A percentile compares a stretch with the other conserved stretches of the same genome.
These are phyloP conservation scores for Podabrus alpinus DNA, from an alignment of 2,888 invertebrate species.

Conservation along the genomic window DNA sequence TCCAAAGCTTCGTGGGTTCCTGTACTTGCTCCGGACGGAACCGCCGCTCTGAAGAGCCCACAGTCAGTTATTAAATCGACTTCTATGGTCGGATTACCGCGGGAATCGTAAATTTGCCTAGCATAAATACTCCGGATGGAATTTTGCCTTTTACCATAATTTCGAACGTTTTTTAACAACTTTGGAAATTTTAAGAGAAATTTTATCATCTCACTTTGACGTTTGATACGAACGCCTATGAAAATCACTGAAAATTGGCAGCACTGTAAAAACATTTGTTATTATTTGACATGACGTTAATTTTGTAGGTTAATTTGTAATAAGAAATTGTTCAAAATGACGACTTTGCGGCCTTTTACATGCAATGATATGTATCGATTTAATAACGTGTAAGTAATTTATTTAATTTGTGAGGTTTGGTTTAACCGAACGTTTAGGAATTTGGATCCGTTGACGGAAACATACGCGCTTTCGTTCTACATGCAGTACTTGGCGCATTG, in stretches of 20 bases:
- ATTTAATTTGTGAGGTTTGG: slow-evolving; percentile 5
- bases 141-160: background rate
- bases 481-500: slow-evolving; percentile 97
- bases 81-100: slow-evolving; percentile 98
- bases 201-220: background rate
- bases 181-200: background rate
- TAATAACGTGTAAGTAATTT: slow-evolving; percentile 84
- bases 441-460: slow-evolving; percentile 96
- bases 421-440: slow-evolving; percentile 66
- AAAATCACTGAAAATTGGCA: background rate
- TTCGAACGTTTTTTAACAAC: background rate
- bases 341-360: slow-evolving; percentile 88
- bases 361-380: slow-evolving; percentile 95
- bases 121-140: slow-evolving; percentile 89
- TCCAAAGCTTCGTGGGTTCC: slow-evolving; percentile 96
- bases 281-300: background rate
- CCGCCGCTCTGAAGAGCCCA: slow-evolving; percentile 88
- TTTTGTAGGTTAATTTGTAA: background rate
- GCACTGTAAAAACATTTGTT: background rate
- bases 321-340: slow-evolving; percentile 66
- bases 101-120: slow-evolving; percentile 97
- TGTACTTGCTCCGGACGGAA: slow-evolving; percentile 51
- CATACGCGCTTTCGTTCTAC: slow-evolving; percentile 93
- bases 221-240: background rate
- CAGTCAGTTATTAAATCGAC: slow-evolving; percentile 81